Conservation (phyloP, 2,113 vertebrate species). For the Aleadryas rufinucha region DNA sequence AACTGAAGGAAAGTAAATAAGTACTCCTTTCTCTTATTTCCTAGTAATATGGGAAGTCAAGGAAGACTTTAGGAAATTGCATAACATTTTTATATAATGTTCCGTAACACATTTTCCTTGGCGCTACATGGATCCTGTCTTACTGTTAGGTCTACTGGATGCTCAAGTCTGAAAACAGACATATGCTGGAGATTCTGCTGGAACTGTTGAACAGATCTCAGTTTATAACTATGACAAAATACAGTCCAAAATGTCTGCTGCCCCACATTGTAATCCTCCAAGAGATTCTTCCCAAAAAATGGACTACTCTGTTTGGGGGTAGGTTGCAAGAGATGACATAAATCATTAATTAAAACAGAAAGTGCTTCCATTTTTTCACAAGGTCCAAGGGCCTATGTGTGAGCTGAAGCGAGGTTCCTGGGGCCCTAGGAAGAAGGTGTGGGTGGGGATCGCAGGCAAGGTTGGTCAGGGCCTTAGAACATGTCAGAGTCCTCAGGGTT, state of each 20-base stretch:
- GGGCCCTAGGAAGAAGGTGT: background rate
- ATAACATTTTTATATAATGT: background rate
- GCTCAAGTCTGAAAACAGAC: background rate
- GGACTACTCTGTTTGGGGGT: background rate
- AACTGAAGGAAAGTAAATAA: background rate
- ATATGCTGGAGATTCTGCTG: background rate
- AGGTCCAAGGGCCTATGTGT: rapidly evolving
- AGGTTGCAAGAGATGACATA: background rate
- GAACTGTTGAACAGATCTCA: background rate
- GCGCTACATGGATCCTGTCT: background rate
- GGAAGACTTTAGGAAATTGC: background rate
- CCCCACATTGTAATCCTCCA: background rate
- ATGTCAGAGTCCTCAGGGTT: background rate
- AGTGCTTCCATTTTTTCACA: background rate
- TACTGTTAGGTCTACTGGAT: background rate
- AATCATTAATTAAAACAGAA: background rate
- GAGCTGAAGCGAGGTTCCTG: background rate
- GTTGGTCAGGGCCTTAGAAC: background rate
- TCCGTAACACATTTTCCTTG: background rate
- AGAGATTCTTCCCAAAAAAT: background rate
- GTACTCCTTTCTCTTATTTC: background rate
- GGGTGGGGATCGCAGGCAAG: background rate
- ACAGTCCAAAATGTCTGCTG: background rate
- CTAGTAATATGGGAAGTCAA: background rate
- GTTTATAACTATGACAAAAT: background rate